A percentile compares a stretch with the other conserved stretches of the same genome.
Conservation (phyloP, 2,797 vertebrate species). For the Sus cebifrons region DNA sequence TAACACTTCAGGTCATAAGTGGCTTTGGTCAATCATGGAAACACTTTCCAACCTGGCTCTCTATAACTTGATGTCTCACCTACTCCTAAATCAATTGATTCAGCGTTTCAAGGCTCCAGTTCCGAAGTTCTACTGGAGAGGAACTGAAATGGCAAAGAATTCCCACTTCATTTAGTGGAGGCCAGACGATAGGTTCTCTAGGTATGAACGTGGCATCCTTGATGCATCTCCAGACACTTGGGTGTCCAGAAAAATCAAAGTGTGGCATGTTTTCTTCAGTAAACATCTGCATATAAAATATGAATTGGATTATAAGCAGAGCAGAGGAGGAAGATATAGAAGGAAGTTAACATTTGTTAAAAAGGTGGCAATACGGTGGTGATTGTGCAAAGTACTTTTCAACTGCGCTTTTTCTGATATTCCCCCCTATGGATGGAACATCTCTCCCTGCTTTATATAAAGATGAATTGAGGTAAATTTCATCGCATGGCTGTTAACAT, state of each 20-base stretch:
- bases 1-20: not conserved
- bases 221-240: not conserved
- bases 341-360: constrained; percentile 9
- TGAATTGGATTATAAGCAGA: not conserved
- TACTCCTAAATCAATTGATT: not conserved
- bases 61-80: not conserved
- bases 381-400: not conserved
- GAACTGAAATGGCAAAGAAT: not conserved
- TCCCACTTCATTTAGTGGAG: not conserved
- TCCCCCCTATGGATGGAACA: not conserved
- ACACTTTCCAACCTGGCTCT: not conserved
- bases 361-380: not conserved
- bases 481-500: not conserved
- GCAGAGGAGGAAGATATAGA: not conserved
- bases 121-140: constrained; percentile 36
- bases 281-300: not conserved
- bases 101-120: not conserved
- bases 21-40: not conserved
- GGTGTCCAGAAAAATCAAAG: not conserved
- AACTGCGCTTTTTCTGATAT: not conserved
- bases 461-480: not conserved
- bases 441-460: not conserved
- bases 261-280: not conserved
- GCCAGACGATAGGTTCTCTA: not conserved
- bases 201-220: not conserved